A percentile compares a stretch with the other conserved stretches of the same genome.
These are phyloP conservation scores for Aricia agestis DNA, from an alignment of 1,140 invertebrate species.

Conservation along the genomic window DNA sequence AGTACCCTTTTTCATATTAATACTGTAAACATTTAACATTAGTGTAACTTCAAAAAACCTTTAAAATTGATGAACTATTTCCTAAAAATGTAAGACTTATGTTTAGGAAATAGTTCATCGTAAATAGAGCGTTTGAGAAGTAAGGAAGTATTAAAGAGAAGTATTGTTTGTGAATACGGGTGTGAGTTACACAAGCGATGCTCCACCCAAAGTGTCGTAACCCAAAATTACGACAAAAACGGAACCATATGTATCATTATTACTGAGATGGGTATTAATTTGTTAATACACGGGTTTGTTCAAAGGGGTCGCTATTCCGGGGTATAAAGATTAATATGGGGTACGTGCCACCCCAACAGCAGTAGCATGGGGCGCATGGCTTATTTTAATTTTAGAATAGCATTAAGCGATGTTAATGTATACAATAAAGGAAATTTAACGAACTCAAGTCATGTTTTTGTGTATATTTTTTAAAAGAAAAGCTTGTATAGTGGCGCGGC, in stretches of 20 bases:
- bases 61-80: too few relatives aligned
- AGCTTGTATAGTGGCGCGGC: too few relatives aligned
- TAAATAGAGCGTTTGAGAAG: too few relatives aligned
- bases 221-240: constrained; percentile 1
- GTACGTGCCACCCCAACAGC: constrained; percentile 28
- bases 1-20: too few relatives aligned
- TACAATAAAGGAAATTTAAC: neutral
- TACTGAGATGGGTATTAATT: constrained; percentile 8
- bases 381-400: constrained; percentile 53
- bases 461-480: too few relatives aligned
- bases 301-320: constrained; percentile 24
- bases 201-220: neutral
- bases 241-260: neutral
- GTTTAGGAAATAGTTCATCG: too few relatives aligned
- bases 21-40: too few relatives aligned
- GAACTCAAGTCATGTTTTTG: neutral
- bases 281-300: constrained; percentile 23
- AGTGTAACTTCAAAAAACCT: too few relatives aligned
- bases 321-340: constrained; percentile 36
- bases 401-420: constrained; percentile 40
- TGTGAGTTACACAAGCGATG: neutral
- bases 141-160: too few relatives aligned
- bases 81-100: too few relatives aligned
- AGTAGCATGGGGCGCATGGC: constrained; percentile 27
- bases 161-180: too few relatives aligned